Evolutionary conservation across 2,797 vertebrate genomes (phyloP), one percentile per base, ranked within the genome.

Genomic region (Gallirallus australis): DNA sequence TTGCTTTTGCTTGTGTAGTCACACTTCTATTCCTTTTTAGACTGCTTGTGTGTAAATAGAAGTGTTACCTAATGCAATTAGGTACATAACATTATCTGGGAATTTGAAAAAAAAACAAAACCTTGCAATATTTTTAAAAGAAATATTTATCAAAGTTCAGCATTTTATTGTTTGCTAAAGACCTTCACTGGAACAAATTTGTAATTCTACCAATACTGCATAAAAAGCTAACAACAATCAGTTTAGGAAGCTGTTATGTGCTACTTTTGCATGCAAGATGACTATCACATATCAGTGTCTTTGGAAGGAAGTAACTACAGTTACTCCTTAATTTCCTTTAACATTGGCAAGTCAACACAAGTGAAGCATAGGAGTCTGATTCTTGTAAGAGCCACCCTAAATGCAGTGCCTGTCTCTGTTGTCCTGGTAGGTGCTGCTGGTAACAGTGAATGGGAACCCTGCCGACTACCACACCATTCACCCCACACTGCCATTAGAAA

Each of bases 381-480:
- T 48, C 37, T 53, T 11, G 3, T 4, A 9, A 19, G 52, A 79
- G 54, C 48, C 33, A 8, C 6, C 42, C 21, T 93, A 69, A 96
- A 94, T 60, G 15, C 40, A 39, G n/a, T 75, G 35, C 39, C 59
- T 84, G 35, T 96, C 61, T 89, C 63, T 0, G 0, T n/a, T 59
- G 19, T 54, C 35, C 81, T 37, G 52, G 61, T 94, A 99, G 99
- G 98, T 98, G 59, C 95, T 98, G 40, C 95, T 99, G 61, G 98
- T 99, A 10, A 99, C 98, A 11, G 98, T 98, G 93, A 99, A 99
- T 0, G 99, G 99, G 82, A 99, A 98, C 14, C 99, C 99, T 11
- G 98, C 99, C 87, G 99, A 99, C 84, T 99, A 99, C 69, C 98
- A 98, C 92, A 97, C 95, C 73, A 98, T 98, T 88, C 98, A 98